Base-by-base conservation (phyloP, 2,797 vertebrate species). In the Anguilla obscura region DNA sequence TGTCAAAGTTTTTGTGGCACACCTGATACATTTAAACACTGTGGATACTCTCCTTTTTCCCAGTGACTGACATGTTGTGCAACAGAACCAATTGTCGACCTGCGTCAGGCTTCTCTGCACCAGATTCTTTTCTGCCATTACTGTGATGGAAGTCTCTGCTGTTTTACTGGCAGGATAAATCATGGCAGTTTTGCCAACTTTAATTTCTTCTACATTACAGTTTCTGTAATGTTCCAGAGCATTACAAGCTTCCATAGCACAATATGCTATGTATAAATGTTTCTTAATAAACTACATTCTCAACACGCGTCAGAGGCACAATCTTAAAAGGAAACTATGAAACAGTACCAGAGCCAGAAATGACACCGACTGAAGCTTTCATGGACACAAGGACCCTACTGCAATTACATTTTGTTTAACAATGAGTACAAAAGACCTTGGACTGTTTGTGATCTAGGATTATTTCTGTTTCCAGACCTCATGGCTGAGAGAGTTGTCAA, bases 61-160 rank as follows among this genome's bases (percentile, higher is more conserved):
- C 52, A 86, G 84, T 85, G 88, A 88, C 89, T 85, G 74, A 54
- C 69, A 18, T 71, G 79, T 86, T 90, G 91, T 86, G 87, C 52
- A 80, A 88, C 58, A 60, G 90, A 90, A 85, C 89, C 21, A 87
- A 86, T 80, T 87, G 87, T 85, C 89, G 91, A 93, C 87, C 87
- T 74, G 84, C 87, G 52, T 85, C 33, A 3, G 87, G 54, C 89
- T 79, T 90, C 89, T 86, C 87, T 60, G 89, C 90, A 87, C 74
- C 58, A 85, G 76, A 27, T 83, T 87, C 90, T 91, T 91, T 83
- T n/a, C 84, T 89, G 87, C 89, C 60, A 88, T 89, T 86, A 90
- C 90, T 90, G 87, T 91, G 88, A 90, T 27, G 27, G 66, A 74
- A 66, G n/a, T 88, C 88, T 91, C 92, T 89, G 90, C 91, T 54